These are phyloP conservation scores for Chinchilla lanigera DNA, from an alignment of 2,113 vertebrate genomes.

Conservation along the genomic window DNA sequence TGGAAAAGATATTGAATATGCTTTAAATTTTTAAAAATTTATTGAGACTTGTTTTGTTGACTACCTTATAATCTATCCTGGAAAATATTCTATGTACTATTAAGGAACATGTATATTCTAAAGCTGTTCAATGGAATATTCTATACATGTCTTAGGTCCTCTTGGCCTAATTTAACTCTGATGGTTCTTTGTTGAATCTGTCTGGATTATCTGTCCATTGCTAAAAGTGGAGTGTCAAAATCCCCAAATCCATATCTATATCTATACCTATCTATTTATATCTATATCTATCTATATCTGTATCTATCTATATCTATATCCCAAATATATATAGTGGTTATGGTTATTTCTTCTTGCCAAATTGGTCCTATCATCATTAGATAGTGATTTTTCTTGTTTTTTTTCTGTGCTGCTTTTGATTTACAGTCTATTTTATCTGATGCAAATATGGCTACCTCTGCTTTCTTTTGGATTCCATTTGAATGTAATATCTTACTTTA, in stretches of 20 bases:
- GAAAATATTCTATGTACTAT: background rate
- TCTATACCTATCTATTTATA: too few species aligned
- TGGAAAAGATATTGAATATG: background rate
- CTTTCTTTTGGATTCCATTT: background rate
- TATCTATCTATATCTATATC: too few species aligned
- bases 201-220: background rate
- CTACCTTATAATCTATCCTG: background rate
- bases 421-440: background rate
- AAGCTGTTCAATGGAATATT: background rate
- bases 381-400: background rate
- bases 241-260: too few species aligned
- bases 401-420: background rate
- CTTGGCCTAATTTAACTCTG: background rate
- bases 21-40: background rate
- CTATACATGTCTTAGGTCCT: background rate
- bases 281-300: too few species aligned
- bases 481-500: background rate
- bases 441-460: background rate
- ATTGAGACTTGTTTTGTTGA: background rate
- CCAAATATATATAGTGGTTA: background rate
- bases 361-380: background rate
- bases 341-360: background rate
- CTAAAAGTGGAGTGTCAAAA: background rate
- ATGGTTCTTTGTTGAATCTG: background rate
- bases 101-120: background rate